These are phyloP conservation scores for Yponomeuta sedellus DNA, from an alignment of 2,888 invertebrate genomes.

Conservation along the genomic window DNA sequence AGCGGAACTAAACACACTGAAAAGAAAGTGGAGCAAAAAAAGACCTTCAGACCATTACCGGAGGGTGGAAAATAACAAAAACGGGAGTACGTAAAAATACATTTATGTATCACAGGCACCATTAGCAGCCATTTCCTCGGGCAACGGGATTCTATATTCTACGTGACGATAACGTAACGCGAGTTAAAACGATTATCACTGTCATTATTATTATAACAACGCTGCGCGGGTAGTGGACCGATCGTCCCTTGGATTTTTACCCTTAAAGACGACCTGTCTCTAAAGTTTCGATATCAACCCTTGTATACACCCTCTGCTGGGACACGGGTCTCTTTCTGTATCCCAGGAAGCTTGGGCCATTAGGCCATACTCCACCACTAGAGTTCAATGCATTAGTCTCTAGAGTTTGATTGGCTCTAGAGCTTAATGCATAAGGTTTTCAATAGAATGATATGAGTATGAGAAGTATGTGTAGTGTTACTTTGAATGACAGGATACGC, in stretches of 20 bases:
- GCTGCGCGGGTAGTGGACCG: neutral
- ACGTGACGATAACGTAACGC: constrained; percentile 39
- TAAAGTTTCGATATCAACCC: no score
- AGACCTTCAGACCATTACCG: neutral
- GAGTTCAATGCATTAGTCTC: no score
- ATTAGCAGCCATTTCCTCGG: constrained; percentile 11
- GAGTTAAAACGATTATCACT: constrained; percentile 14
- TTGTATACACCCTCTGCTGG: no score
- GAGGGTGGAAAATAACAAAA: neutral
- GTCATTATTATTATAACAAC: neutral
- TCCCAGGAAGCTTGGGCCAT: no score
- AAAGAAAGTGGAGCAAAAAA: neutral
- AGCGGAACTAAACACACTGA: neutral
- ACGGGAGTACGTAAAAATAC: neutral
- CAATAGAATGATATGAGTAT: neutral
- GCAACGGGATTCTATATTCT: constrained; percentile 35
- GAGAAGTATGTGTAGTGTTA: no score
- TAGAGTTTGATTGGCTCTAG: no score
- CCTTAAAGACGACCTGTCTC: no score
- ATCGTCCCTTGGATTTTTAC: neutral
- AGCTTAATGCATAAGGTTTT: neutral
- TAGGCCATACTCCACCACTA: no score
- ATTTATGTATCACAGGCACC: constrained; percentile 5
- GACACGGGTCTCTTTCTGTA: no score
- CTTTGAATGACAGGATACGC: no score